Base-by-base conservation (phyloP, 2,113 vertebrate genomes). In the Chrysochloris asiatica region DNA sequence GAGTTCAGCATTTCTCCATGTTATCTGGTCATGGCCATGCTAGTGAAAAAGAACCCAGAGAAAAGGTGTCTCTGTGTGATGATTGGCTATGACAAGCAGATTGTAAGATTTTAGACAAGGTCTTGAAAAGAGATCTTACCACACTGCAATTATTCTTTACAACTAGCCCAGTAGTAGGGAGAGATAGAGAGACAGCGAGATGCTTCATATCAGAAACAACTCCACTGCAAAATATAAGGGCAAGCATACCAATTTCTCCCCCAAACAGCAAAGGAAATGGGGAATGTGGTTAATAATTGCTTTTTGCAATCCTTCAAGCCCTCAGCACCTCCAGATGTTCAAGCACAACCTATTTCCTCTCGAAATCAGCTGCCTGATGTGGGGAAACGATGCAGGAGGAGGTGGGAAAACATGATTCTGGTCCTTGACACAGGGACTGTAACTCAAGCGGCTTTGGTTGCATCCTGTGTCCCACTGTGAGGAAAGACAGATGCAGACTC, bases 401-500 rank as follows among this genome's bases (percentile, higher is more conserved):
- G 54, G 3, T 48, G 71, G 54, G 83, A 54, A 89, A 88, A 75
- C 41, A 86, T 36, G 90, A 61, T 76, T 83, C 87, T 26, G 38
- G 47, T 38, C 72, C 50, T 92, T 88, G 78, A 88, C 82, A 63
- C 56, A 4, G 30, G 33, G 19, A 4, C 0, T 73, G 94, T 83
- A 94, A 96, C 56, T 61, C 71, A 69, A 93, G 91, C 76, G 69
- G 94, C 50, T 80, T 24, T 11, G n/a, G 69, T 61, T 4, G 0
- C 78, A 72, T 92, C 84, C 17, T 1, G 28, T 85, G 83, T 92
- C 65, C 63, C 76, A 52, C 63, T 45, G 63, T 36, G 67, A 43
- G 88, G 88, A 83, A 90, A 95, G 86, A 83, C 92, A 81, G 92
- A 85, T 47, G 93, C 83, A 72, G 76, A 88, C 86, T 94, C 79